These are phyloP conservation scores for Metridium senile DNA, from an alignment of 92 coral and sea anemone genomes.

Conservation along the genomic window DNA sequence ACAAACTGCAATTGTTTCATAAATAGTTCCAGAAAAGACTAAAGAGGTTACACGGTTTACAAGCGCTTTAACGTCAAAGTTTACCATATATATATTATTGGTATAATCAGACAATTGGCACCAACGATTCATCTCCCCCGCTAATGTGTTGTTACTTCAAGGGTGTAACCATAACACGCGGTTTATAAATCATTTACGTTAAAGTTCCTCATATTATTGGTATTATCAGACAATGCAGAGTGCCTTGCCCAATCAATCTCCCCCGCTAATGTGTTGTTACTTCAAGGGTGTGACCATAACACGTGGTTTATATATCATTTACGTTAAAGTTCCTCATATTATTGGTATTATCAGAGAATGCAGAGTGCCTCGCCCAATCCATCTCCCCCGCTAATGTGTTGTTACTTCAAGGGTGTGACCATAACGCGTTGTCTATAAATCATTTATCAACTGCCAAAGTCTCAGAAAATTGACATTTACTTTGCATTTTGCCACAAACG, in stretches of 20 bases:
- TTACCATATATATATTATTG: no score
- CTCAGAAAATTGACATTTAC: no score
- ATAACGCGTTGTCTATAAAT: not conserved
- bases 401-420: conserved; percentile 56
- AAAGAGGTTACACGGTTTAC: no score
- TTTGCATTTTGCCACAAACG: no score
- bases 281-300: conserved; percentile 41
- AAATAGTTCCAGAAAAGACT: no score
- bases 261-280: conserved; percentile 68
- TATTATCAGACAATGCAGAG: conserved; percentile 70
- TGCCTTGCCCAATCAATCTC: conserved; percentile 90
- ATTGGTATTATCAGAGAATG: conserved; percentile 64
- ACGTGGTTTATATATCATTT: not conserved
- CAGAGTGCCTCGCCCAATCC: conserved; percentile 87
- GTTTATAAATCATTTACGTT: conserved; percentile 32
- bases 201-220: conserved; percentile 59
- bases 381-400: conserved; percentile 78
- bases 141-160: no score
- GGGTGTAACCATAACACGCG: no score
- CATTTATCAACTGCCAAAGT: no score
- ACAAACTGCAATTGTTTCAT: no score
- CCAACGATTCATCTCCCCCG: no score
- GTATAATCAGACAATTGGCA: no score
- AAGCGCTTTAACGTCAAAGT: no score
- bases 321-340: conserved; percentile 63